phyloP scores from a whole-genome alignment of 2,888 invertebrate species.

The Ophion slaviceki region DNA sequence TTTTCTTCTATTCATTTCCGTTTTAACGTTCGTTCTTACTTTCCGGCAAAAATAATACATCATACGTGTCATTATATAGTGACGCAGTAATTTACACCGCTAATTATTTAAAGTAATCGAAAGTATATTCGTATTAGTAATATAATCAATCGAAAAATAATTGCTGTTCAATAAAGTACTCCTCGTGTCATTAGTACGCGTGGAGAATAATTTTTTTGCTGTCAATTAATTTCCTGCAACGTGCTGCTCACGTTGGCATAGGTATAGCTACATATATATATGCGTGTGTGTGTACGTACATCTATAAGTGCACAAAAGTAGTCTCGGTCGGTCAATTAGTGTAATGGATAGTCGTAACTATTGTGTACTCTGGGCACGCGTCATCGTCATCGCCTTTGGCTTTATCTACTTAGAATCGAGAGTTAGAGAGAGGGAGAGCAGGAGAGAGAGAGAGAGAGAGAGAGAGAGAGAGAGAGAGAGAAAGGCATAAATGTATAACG shows the following conservation, averaged over 20 bases:
- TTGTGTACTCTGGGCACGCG: slow-evolving; percentile 63
- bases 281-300: neutral
- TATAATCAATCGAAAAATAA: neutral
- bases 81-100: neutral
- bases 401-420: slow-evolving; percentile 33
- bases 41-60: neutral
- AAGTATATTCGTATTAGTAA: neutral
- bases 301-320: slow-evolving; percentile 22
- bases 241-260: too few relatives aligned
- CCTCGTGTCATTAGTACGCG: neutral
- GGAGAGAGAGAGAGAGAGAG: slow-evolving; percentile 8
- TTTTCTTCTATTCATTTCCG: slow-evolving; percentile 12
- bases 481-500: slow-evolving; percentile 18
- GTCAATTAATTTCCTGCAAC: slow-evolving; percentile 16
- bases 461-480: slow-evolving; percentile 13
- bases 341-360: slow-evolving; percentile 63
- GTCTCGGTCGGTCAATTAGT: slow-evolving; percentile 64
- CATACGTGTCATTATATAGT: too few relatives aligned
- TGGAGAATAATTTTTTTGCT: slow-evolving; percentile 1
- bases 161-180: neutral
- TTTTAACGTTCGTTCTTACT: slow-evolving; percentile 4
- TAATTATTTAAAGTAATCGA: neutral
- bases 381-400: slow-evolving; percentile 46
- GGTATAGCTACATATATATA: too few relatives aligned
- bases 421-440: neutral